Evolutionary conservation across 2,113 vertebrate species (phyloP).

Genomic region (Uropsilus gracilis): DNA sequence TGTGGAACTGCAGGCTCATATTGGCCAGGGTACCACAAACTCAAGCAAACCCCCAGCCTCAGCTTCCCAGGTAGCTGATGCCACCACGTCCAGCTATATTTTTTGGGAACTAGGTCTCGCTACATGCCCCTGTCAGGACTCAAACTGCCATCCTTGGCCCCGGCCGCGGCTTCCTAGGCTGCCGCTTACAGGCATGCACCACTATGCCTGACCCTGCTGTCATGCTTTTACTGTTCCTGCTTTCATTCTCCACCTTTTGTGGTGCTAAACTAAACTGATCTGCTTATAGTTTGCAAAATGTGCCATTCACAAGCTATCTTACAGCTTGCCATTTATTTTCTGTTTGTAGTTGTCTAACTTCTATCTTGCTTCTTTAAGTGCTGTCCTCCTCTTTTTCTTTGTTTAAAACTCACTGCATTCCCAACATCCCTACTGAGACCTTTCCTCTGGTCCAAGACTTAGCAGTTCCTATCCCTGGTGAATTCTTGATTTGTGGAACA

Average conservation of each 20-base stretch:
- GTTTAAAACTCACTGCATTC: neutral
- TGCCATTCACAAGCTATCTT: neutral
- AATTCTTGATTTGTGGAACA: neutral
- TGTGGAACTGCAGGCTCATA: no score
- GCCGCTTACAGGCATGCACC: no score
- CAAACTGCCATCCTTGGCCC: no score
- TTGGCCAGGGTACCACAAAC: no score
- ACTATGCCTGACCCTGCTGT: no score
- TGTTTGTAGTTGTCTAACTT: neutral
- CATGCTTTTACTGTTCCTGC: no score
- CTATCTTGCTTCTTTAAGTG: neutral
- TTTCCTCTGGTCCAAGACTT: neutral
- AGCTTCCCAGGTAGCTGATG: no score
- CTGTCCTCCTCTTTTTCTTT: neutral
- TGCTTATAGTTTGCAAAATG: neutral
- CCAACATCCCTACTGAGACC: neutral
- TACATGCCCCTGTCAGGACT: no score
- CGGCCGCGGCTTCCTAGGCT: no score
- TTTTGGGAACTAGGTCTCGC: no score
- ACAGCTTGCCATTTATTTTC: neutral
- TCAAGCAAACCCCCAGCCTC: no score
- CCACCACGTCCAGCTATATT: no score
- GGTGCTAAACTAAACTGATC: neutral
- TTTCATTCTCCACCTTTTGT: neutral
- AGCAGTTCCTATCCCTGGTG: neutral